Evolutionary conservation across 2,113 vertebrate species (phyloP).

Genomic region (Zootoca vivipara): DNA sequence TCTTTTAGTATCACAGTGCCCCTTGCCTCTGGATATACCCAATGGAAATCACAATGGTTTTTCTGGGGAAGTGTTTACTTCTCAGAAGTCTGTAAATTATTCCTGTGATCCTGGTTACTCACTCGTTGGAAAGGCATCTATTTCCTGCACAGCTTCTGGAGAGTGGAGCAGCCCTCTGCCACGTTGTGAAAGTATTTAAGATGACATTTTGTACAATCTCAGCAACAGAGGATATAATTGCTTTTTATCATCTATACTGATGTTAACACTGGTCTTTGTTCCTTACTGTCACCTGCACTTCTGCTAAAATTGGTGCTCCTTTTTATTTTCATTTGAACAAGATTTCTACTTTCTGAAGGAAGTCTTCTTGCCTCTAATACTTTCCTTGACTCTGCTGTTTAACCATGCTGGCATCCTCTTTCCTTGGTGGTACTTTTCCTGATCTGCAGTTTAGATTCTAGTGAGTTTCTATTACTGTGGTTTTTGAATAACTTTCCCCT

Average conservation of each 20-base stretch:
- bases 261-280: neutral
- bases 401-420: too few species aligned
- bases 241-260: neutral
- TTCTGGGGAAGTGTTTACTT: slow-evolving; percentile 4
- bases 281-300: too few species aligned
- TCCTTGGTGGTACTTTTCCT: too few species aligned
- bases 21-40: slow-evolving; percentile 55
- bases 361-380: too few species aligned
- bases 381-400: too few species aligned
- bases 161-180: slow-evolving; percentile 59
- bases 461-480: too few species aligned
- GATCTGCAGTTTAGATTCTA: too few species aligned
- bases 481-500: too few species aligned
- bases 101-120: slow-evolving; percentile 43
- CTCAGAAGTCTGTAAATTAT: slow-evolving; percentile 46
- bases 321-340: too few species aligned
- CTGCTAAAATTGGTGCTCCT: too few species aligned
- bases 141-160: slow-evolving; percentile 67
- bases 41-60: slow-evolving; percentile 51
- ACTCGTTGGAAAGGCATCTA: slow-evolving; percentile 52
- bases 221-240: neutral
- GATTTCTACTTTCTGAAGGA: too few species aligned
- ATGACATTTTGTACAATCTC: neutral
- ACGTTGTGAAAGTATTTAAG: slow-evolving; percentile 39
- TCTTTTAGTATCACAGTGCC: slow-evolving; percentile 63